These are phyloP conservation scores for Asbolus verrucosus DNA, from an alignment of 1,140 invertebrate genomes.

Conservation along the genomic window DNA sequence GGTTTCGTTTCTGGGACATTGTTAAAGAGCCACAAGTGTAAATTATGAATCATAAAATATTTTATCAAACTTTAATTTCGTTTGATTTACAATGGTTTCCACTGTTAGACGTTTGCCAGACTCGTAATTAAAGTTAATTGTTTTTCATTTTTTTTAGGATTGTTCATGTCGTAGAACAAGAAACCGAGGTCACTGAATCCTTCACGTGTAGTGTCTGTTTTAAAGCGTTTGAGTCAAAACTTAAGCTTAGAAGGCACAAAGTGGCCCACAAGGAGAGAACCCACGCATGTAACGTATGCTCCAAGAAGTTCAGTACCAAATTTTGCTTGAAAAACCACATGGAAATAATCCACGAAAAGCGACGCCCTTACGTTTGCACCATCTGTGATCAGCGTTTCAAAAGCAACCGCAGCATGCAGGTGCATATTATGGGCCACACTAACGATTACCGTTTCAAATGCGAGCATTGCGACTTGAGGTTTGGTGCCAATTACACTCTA, in stretches of 20 bases:
- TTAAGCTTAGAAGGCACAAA: too few species aligned
- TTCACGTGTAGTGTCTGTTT: too few species aligned
- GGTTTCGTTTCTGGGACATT: slow-evolving; percentile 73
- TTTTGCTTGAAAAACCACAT: background rate
- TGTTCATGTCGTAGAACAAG: too few species aligned
- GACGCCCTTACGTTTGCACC: background rate
- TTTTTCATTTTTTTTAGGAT: too few species aligned
- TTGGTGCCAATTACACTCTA: background rate
- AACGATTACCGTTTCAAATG: background rate
- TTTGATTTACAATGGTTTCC: too few species aligned
- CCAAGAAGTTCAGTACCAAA: background rate
- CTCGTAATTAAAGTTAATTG: too few species aligned
- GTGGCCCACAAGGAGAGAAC: background rate
- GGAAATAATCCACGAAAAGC: background rate
- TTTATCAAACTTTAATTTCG: too few species aligned
- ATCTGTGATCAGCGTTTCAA: background rate
- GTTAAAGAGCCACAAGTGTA: slow-evolving; percentile 74
- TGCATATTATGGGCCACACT: background rate
- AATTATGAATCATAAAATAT: too few species aligned
- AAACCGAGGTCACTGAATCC: too few species aligned
- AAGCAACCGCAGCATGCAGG: background rate
- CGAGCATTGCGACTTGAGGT: background rate
- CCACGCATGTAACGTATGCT: background rate
- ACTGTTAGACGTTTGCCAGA: too few species aligned
- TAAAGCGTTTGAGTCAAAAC: too few species aligned